Conservation (phyloP, 2,888 invertebrate genomes). For the Caenorhabditis macrosperma region DNA sequence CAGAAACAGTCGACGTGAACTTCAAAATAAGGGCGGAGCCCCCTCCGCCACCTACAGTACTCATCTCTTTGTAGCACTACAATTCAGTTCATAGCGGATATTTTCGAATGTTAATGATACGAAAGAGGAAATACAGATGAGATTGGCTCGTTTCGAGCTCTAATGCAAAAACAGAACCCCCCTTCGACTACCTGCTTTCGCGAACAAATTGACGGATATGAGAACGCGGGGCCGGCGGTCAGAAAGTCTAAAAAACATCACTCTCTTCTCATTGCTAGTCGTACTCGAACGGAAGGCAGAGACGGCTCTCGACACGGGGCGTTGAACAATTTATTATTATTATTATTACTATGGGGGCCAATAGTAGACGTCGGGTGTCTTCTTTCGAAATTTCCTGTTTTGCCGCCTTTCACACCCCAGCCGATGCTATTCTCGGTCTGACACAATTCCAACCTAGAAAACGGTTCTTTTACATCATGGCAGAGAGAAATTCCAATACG, state of each 20-base stretch:
- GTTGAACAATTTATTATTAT: not conserved
- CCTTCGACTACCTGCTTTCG: not conserved
- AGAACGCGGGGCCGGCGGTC: not conserved
- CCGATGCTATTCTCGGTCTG: not conserved
- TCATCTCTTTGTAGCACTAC: not conserved
- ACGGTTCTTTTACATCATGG: not conserved
- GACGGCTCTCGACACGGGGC: too few relatives aligned
- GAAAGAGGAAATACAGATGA: not conserved
- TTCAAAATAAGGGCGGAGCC: not conserved
- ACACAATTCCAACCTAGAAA: not conserved
- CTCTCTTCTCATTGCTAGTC: not conserved
- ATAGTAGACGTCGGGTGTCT: not conserved
- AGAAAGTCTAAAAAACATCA: constrained; percentile 1
- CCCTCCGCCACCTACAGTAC: not conserved
- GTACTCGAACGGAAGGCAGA: not conserved
- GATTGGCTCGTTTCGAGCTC: not conserved
- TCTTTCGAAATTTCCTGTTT: constrained; percentile 2
- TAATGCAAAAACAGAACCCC: constrained; percentile 20
- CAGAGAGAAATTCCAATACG: not conserved
- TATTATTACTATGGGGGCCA: too few relatives aligned
- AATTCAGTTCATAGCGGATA: not conserved
- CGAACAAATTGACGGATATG: not conserved
- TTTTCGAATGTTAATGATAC: too few relatives aligned
- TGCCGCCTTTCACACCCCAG: not conserved
- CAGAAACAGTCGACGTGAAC: not conserved